Conservation (phyloP, 1,140 invertebrate genomes). For the Branchinecta lindahli region DNA sequence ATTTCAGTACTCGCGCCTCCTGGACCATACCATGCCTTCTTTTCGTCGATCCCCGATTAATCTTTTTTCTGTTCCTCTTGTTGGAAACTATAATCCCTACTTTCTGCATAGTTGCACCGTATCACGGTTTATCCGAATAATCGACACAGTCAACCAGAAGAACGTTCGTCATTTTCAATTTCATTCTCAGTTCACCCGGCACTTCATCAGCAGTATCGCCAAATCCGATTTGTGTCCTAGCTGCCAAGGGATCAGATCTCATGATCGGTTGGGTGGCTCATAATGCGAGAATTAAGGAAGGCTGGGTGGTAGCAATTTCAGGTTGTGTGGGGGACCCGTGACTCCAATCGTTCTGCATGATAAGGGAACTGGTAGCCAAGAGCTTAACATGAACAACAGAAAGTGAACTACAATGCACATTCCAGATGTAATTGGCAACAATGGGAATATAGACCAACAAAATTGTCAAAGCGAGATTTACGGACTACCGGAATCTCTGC, state of each 20-base stretch:
- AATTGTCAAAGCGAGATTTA: no score
- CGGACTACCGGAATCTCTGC: no score
- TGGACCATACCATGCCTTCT: no score
- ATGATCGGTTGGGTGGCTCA: neutral
- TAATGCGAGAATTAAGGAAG: neutral
- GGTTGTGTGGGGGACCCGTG: neutral
- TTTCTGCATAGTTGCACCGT: neutral
- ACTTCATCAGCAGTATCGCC: conserved; percentile 1
- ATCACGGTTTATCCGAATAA: neutral
- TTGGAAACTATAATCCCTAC: no score
- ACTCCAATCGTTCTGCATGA: neutral
- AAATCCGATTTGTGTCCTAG: neutral
- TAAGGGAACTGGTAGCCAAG: no score
- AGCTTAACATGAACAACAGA: no score
- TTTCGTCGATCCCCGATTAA: no score
- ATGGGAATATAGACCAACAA: no score
- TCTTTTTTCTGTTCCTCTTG: no score
- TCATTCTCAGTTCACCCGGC: neutral
- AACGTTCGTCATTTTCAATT: neutral
- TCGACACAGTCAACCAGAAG: conserved; percentile 6
- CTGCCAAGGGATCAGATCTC: neutral
- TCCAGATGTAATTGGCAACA: no score
- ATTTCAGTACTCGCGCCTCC: no score
- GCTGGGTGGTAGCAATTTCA: neutral
- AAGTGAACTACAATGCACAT: no score